These are phyloP conservation scores for Ceratitis capitata DNA, from an alignment of 1,140 invertebrate species.

Conservation along the genomic window DNA sequence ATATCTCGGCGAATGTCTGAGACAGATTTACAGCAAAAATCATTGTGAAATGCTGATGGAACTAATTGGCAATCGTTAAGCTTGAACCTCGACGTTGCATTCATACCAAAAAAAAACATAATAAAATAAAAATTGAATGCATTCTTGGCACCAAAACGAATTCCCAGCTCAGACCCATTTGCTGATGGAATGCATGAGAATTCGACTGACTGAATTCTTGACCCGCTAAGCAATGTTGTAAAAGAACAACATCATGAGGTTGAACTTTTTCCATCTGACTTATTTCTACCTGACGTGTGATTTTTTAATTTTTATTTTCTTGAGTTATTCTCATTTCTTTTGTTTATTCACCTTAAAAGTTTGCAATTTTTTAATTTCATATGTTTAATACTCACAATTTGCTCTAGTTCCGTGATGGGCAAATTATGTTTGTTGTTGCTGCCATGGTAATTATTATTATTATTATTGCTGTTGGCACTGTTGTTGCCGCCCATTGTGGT, in stretches of 20 bases:
- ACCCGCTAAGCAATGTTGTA: background rate
- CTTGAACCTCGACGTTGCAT: background rate
- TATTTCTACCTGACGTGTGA: background rate
- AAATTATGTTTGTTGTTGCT: constrained; percentile 58
- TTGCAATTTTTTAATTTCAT: background rate
- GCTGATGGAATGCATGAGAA: constrained; percentile 21
- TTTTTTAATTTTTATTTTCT: background rate
- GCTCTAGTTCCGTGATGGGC: constrained; percentile 72
- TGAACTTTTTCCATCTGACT: background rate
- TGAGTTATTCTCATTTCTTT: background rate
- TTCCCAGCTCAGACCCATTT: background rate
- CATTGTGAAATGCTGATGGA: background rate
- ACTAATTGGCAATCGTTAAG: background rate
- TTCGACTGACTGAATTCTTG: background rate
- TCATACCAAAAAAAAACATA: background rate
- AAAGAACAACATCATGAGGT: background rate
- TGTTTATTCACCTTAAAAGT: background rate
- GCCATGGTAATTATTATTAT: constrained; percentile 30
- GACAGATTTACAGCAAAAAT: background rate
- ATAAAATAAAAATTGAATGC: constrained; percentile 2
- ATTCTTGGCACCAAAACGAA: background rate
- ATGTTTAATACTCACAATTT: constrained; percentile 71
- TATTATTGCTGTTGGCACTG: background rate
- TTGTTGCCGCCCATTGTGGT: constrained; percentile 38
- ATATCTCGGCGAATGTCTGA: background rate